Conservation (phyloP, 1,140 invertebrate genomes). For the Philopotamus ludificatus region DNA sequence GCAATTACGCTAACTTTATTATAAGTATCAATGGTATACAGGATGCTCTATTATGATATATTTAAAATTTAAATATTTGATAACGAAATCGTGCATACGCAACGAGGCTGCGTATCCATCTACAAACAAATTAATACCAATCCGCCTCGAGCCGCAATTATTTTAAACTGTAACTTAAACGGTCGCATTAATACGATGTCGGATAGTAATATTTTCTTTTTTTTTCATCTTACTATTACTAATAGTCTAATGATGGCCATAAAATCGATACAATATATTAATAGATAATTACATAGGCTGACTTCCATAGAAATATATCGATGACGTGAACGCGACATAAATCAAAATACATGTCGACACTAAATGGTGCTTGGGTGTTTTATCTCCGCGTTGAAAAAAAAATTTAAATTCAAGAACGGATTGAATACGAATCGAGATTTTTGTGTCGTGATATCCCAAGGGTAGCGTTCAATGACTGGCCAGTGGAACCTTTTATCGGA, state of each 20-base stretch:
- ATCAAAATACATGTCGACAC: conserved; percentile 1
- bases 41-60: too few species aligned
- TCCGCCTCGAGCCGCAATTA: conserved; percentile 18
- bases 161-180: conserved; percentile 17
- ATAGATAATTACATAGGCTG: conserved; percentile 20
- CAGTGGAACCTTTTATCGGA: too few species aligned
- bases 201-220: conserved; percentile 19
- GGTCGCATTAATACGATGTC: conserved; percentile 23
- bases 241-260: conserved; percentile 26
- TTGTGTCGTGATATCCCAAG: too few species aligned
- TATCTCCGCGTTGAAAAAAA: too few species aligned
- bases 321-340: not conserved
- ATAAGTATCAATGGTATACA: too few species aligned
- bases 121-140: conserved; percentile 26
- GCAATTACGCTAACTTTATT: too few species aligned
- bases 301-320: conserved; percentile 12
- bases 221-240: too few species aligned
- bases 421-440: too few species aligned
- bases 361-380: not conserved
- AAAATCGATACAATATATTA: conserved; percentile 29
- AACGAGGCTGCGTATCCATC: not conserved
- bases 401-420: too few species aligned
- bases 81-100: not conserved
- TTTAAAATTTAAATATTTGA: too few species aligned
- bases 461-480: too few species aligned